These are phyloP conservation scores for Onychomys arenicola DNA, from an alignment of 2,797 vertebrate genomes.

Conservation along the genomic window DNA sequence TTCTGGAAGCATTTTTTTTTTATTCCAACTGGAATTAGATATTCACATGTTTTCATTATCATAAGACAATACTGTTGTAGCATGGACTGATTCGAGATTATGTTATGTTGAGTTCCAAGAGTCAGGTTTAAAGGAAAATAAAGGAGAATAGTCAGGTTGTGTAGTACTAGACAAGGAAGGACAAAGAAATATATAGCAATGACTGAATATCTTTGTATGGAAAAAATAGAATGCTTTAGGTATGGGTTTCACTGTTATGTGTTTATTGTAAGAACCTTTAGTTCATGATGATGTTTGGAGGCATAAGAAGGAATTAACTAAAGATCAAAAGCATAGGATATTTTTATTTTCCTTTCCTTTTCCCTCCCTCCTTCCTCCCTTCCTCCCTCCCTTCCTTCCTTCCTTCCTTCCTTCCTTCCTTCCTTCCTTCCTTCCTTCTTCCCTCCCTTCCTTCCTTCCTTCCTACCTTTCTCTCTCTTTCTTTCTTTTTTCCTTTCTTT, in stretches of 20 bases:
- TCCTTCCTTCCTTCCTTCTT: background rate
- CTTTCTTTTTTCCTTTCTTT: too few relatives aligned
- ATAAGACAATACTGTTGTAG: background rate
- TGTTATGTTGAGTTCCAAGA: background rate
- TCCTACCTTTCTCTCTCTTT: too few relatives aligned
- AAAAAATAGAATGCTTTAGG: background rate
- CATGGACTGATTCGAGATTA: background rate
- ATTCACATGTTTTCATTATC: background rate
- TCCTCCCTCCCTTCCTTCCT: background rate
- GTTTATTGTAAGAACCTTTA: background rate
- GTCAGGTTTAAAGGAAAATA: background rate
- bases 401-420: too few relatives aligned
- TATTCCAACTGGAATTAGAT: too few relatives aligned
- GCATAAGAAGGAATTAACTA: background rate
- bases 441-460: too few relatives aligned
- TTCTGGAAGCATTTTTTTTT: background rate
- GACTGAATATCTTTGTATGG: background rate
- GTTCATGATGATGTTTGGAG: background rate
- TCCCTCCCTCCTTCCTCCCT: background rate
- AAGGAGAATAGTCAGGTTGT: too few relatives aligned
- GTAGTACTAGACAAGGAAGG: background rate
- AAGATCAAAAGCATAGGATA: background rate
- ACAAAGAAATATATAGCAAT: background rate
- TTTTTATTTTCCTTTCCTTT: background rate
- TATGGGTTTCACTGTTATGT: background rate